phyloP scores from a whole-genome alignment of 2,797 vertebrate species.

The Microcaecilia unicolor region DNA sequence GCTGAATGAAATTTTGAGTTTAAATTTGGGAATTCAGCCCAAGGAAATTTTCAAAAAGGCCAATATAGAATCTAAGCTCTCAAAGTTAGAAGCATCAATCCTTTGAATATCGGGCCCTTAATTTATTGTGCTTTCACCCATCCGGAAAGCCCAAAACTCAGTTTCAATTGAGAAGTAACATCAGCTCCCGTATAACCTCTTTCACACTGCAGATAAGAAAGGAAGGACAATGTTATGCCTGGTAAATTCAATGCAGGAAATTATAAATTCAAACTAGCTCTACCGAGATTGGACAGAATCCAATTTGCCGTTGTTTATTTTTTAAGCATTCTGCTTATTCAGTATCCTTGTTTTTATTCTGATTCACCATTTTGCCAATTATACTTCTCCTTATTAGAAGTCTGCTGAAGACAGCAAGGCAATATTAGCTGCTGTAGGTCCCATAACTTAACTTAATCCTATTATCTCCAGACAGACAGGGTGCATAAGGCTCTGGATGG shows the following conservation, averaged over 20 bases:
- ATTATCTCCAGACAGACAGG: slow-evolving; percentile 62
- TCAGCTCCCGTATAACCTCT: slow-evolving; percentile 8
- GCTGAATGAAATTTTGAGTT: no score
- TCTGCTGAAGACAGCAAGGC: slow-evolving; percentile 57
- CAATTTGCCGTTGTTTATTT: slow-evolving; percentile 57
- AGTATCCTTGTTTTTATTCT: slow-evolving; percentile 43
- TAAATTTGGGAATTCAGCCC: no score
- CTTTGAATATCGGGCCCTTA: slow-evolving; percentile 34
- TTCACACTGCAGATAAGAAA: slow-evolving; percentile 9
- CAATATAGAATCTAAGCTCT: no score
- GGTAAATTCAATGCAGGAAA: slow-evolving; percentile 23
- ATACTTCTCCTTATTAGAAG: slow-evolving; percentile 66
- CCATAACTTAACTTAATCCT: slow-evolving; percentile 63
- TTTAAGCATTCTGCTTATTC: slow-evolving; percentile 40
- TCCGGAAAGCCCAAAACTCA: slow-evolving; percentile 20
- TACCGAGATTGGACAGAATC: slow-evolving; percentile 45
- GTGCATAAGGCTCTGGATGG: slow-evolving; percentile 45
- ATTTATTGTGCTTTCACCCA: slow-evolving; percentile 34
- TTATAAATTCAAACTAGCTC: slow-evolving; percentile 35
- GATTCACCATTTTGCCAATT: slow-evolving; percentile 60
- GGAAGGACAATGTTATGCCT: slow-evolving; percentile 21
- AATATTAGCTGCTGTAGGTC: slow-evolving; percentile 53
- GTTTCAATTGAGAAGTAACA: slow-evolving; percentile 14
- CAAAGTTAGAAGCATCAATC: no score
- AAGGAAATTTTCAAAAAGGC: no score